Percentiles rank a stretch among this genome's conserved stretches.
These are phyloP conservation scores for Caenorhabditis elegans DNA, from an alignment of 1,140 invertebrate genomes.

Conservation along the genomic window WBcel235 BX284606.5:13937001-13937500, in stretches of 20 bases:
- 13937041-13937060: not conserved
- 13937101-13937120: not conserved
- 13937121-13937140: constrained; percentile 24
- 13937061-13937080: not conserved
- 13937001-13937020: constrained; percentile 33
- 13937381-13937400: not conserved
- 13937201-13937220: not conserved
- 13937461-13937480: no score
- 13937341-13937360: no score
- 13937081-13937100: not conserved
- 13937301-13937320: not conserved
- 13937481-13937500: no score
- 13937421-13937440: not conserved
- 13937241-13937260: not conserved
- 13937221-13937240: constrained; percentile 2
- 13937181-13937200: not conserved
- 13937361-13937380: not conserved
- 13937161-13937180: not conserved
- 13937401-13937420: no score
- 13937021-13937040: constrained; percentile 19
- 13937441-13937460: not conserved
- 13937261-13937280: not conserved
- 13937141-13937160: constrained; percentile 24
- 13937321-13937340: no score
- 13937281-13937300: not conserved